A percentile compares a stretch with the other conserved stretches of the same genome.
phyloP scores from a whole-genome alignment of 2,888 invertebrate species.

The Cryptus armator region DNA sequence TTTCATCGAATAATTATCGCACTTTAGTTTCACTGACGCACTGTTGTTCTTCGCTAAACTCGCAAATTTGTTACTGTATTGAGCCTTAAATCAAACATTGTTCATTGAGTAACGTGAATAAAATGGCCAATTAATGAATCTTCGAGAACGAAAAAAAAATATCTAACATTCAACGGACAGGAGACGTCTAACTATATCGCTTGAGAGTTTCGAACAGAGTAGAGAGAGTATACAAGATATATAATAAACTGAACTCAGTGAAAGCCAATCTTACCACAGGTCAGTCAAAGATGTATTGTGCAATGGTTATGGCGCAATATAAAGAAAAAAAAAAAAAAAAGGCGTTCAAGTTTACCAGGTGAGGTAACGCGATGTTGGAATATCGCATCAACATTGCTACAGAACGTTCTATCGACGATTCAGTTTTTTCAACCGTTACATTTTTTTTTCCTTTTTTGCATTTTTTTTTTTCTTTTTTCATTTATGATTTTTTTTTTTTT shows the following conservation, averaged over 20 bases:
- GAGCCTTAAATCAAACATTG: neutral
- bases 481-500: conserved; percentile 1
- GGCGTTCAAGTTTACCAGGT: conserved; percentile 74
- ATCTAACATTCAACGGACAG: conserved; percentile 2
- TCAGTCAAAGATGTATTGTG: conserved; percentile 76
- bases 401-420: neutral
- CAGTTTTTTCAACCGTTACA: neutral
- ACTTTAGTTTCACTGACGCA: neutral
- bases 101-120: neutral
- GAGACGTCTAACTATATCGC: conserved; percentile 37
- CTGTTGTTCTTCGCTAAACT: neutral
- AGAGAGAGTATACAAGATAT: conserved; percentile 74
- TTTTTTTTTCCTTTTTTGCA: neutral
- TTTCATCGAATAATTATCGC: neutral
- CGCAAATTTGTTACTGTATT: neutral
- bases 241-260: conserved; percentile 80
- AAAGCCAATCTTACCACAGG: conserved; percentile 79
- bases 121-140: neutral
- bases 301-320: conserved; percentile 79
- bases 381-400: conserved; percentile 45
- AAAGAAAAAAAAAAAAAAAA: conserved; percentile 54
- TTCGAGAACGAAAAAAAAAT: neutral
- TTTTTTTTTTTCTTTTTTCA: neutral
- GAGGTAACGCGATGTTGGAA: conserved; percentile 47
- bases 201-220: conserved; percentile 59